Conservation (phyloP, 2,797 vertebrate species). For the Poecilia gillii region DNA sequence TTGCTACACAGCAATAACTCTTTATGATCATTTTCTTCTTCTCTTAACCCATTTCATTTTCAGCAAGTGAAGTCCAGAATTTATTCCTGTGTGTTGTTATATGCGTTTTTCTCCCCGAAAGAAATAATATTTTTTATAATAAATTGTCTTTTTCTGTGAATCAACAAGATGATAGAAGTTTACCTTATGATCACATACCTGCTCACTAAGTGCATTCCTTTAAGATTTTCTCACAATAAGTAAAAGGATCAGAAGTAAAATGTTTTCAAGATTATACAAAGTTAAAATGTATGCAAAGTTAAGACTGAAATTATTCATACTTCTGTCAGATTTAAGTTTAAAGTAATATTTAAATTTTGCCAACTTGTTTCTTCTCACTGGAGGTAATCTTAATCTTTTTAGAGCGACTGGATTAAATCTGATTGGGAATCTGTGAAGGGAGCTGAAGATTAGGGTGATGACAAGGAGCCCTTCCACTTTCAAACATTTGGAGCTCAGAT, state of each 20-base stretch:
- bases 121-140: neutral
- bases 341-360: neutral
- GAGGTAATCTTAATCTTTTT: neutral
- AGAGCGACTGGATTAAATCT: neutral
- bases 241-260: neutral
- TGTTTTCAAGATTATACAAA: neutral
- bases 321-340: neutral
- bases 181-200: neutral
- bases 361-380: neutral
- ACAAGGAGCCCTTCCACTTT: neutral
- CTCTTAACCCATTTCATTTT: neutral
- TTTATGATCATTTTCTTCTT: neutral
- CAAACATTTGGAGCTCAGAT: neutral
- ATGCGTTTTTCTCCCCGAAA: neutral
- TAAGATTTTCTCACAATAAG: neutral
- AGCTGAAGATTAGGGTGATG: neutral
- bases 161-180: neutral
- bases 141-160: neutral
- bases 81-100: neutral
- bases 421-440: neutral
- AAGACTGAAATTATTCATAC: neutral
- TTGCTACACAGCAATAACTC: neutral
- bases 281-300: neutral
- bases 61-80: neutral
- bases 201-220: neutral